Conservation (phyloP, 2,113 vertebrate species). For the Amphiprion percula region DNA sequence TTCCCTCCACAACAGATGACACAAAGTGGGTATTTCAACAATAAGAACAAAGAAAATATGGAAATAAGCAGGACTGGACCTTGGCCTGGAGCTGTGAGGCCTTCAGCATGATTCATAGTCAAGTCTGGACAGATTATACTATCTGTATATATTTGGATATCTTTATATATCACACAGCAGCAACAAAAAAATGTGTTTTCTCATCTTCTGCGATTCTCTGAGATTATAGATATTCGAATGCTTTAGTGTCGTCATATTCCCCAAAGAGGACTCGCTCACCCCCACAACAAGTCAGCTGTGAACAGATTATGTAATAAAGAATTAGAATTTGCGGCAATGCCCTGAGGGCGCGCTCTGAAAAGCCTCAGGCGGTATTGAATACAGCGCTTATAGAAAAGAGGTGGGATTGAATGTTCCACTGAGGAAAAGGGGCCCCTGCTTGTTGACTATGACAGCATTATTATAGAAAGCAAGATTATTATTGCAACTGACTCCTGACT, state of each 20-base stretch:
- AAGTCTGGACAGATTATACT: neutral
- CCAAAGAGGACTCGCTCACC: conserved; percentile 12
- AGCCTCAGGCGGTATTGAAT: conserved; percentile 35
- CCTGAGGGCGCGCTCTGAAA: conserved; percentile 20
- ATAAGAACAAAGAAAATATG: neutral
- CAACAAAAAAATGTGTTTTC: neutral
- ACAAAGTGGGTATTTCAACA: neutral
- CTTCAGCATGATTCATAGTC: too few species aligned
- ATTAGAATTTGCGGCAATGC: conserved; percentile 31
- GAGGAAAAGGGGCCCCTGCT: neutral
- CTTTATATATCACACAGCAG: neutral
- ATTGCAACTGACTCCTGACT: neutral
- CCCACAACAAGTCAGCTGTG: conserved; percentile 6
- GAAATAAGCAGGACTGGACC: neutral
- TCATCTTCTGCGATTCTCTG: conserved; percentile 5
- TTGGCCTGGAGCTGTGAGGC: neutral
- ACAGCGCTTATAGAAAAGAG: conserved; percentile 17
- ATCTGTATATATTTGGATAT: neutral
- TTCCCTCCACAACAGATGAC: neutral
- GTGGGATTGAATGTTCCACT: neutral
- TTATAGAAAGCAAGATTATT: conserved; percentile 12
- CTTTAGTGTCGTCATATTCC: conserved; percentile 15
- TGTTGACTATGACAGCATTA: conserved; percentile 24
- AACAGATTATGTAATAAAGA: conserved; percentile 51
- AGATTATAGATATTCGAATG: neutral